Evolutionary conservation across 1,140 invertebrate genomes (phyloP).

Genomic region (Aporrectodea caliginosa): DNA sequence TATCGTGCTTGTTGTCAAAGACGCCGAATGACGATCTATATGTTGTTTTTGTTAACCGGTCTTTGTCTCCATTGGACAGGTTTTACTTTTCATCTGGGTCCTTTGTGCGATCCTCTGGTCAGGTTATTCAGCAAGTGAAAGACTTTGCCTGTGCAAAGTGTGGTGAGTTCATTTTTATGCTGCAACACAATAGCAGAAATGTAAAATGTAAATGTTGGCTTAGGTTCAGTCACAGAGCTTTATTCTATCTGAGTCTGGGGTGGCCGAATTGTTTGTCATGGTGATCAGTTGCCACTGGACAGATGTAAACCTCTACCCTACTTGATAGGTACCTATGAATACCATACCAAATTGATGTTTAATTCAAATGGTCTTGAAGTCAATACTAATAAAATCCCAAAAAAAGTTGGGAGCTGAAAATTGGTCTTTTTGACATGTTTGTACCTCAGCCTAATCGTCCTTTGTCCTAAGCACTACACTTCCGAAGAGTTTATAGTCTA

Average conservation of each 20-base stretch:
- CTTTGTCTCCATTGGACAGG: background rate
- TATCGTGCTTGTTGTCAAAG: background rate
- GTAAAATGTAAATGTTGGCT: too few species aligned
- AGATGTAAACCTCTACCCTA: background rate
- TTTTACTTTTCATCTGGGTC: background rate
- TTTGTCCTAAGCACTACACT: too few species aligned
- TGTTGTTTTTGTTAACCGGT: background rate
- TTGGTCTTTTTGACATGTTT: too few species aligned
- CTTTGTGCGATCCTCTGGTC: background rate
- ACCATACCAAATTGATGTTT: background rate
- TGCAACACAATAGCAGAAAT: background rate
- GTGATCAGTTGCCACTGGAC: background rate
- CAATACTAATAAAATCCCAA: too few species aligned
- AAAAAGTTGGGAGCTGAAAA: too few species aligned
- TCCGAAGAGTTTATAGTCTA: too few species aligned
- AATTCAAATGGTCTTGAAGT: too few species aligned
- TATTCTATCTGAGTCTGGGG: background rate
- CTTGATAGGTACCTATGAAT: background rate
- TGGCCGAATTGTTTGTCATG: background rate
- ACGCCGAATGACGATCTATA: background rate
- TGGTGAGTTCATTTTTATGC: background rate
- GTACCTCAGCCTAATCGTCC: too few species aligned
- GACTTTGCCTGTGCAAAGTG: background rate
- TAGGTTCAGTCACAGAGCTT: too few species aligned
- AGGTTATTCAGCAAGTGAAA: background rate